Conservation (phyloP, 2,113 vertebrate genomes). For the Siphamia tubifer region DNA sequence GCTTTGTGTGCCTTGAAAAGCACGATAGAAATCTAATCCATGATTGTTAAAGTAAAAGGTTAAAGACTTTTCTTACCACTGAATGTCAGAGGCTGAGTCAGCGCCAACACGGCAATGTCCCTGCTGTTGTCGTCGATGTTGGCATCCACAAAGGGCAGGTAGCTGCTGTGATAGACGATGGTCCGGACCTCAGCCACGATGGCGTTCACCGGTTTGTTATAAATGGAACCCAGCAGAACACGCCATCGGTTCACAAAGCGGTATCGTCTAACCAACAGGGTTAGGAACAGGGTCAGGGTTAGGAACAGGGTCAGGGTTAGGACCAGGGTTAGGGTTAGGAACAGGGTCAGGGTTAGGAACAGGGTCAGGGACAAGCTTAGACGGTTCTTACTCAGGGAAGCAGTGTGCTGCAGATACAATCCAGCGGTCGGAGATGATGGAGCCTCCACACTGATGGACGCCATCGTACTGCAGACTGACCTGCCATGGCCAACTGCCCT, state of each 20-base stretch:
- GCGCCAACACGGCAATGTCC: conserved; percentile 87
- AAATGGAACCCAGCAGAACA: conserved; percentile 85
- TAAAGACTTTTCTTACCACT: conserved; percentile 85
- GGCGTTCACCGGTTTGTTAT: conserved; percentile 81
- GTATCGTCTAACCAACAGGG: conserved; percentile 75
- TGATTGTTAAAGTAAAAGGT: no score
- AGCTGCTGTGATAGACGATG: conserved; percentile 88
- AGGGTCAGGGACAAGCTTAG: background rate
- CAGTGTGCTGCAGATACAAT: conserved; percentile 90
- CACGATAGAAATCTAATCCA: no score
- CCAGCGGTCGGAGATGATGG: conserved; percentile 89
- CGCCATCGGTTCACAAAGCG: conserved; percentile 83
- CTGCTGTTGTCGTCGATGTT: conserved; percentile 91
- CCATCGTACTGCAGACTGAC: conserved; percentile 89
- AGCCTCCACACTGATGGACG: conserved; percentile 87
- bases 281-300: no score
- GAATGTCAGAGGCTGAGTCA: conserved; percentile 81
- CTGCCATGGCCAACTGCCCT: conserved; percentile 91
- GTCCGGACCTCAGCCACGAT: conserved; percentile 82
- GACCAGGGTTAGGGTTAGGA: no score
- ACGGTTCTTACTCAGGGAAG: conserved; percentile 86
- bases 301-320: no score
- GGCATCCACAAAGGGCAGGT: conserved; percentile 87
- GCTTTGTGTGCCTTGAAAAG: no score
- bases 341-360: no score